A percentile compares a stretch with the other conserved stretches of the same genome.
phyloP scores from a whole-genome alignment of 2,113 vertebrate genomes.

The Mirounga angustirostris region DNA sequence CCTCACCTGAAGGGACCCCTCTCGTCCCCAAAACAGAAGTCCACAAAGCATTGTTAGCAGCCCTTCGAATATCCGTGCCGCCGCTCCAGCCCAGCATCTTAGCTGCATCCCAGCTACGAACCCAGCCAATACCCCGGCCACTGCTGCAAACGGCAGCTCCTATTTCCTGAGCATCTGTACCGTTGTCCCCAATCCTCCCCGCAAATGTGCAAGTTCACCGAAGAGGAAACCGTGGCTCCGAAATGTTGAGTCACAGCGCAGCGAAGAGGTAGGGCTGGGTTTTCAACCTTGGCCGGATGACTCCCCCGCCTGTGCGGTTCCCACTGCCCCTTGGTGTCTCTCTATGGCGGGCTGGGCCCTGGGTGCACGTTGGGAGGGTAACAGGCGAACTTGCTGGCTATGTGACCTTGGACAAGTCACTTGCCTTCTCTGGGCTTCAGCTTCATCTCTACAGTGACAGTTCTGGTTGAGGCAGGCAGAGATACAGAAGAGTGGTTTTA shows the following conservation, averaged over 20 bases:
- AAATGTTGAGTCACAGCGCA: not conserved
- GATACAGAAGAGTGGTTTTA: not conserved
- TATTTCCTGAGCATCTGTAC: not conserved
- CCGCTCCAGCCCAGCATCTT: not conserved
- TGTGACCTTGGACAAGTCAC: not conserved
- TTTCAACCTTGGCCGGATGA: not conserved
- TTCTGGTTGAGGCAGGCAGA: not conserved
- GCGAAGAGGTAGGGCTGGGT: not conserved
- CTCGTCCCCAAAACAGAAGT: not conserved
- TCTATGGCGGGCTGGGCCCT: not conserved
- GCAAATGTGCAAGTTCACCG: not conserved
- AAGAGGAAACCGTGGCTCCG: not conserved
- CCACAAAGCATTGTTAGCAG: not conserved
- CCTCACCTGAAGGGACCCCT: not conserved
- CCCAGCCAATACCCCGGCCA: not conserved
- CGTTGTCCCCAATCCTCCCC: not conserved
- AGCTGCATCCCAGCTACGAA: not conserved
- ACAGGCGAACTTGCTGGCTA: not conserved
- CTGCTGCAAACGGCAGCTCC: not conserved
- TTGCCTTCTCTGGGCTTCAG: not conserved
- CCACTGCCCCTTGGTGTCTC: not conserved
- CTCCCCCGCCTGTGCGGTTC: not conserved
- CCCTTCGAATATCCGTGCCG: not conserved
- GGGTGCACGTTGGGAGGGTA: not conserved
- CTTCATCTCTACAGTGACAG: not conserved